phyloP scores from a whole-genome alignment of 2,113 vertebrate genomes.

The Ammospiza nelsoni region DNA sequence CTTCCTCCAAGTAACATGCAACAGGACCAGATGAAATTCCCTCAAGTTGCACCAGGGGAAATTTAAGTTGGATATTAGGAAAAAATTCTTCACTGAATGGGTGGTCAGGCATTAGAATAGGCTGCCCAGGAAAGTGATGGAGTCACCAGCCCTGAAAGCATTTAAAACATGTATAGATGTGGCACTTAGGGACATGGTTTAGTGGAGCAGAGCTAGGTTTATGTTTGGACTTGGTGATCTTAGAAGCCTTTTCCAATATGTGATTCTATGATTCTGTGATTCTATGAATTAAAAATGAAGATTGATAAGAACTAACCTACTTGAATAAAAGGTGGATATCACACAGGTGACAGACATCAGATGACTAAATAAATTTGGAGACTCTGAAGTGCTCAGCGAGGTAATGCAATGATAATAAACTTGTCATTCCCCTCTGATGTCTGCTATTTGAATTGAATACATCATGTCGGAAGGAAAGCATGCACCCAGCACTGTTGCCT shows the following conservation, averaged over 20 bases:
- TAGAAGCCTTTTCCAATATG: background rate
- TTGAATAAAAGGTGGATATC: background rate
- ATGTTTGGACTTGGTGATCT: background rate
- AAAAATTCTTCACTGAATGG: background rate
- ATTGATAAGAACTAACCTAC: background rate
- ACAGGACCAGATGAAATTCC: background rate
- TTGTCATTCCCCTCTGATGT: background rate
- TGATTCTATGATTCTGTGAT: background rate
- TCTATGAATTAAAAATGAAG: background rate
- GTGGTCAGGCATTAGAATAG: background rate
- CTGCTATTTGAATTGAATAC: background rate
- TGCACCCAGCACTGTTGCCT: background rate
- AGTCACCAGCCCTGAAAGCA: background rate
- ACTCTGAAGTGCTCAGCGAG: background rate
- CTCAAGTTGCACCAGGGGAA: background rate
- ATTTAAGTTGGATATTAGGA: background rate
- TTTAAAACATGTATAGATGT: background rate
- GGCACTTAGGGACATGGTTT: background rate
- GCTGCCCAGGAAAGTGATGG: background rate
- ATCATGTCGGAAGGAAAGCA: background rate
- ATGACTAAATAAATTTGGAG: background rate
- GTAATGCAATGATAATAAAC: background rate
- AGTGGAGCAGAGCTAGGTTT: background rate
- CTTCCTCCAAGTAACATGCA: accelerated
- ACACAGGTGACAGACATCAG: background rate